Evolutionary conservation across 2,888 invertebrate species (phyloP).

Genomic region (Drosophila nr. perissopoda): DNA sequence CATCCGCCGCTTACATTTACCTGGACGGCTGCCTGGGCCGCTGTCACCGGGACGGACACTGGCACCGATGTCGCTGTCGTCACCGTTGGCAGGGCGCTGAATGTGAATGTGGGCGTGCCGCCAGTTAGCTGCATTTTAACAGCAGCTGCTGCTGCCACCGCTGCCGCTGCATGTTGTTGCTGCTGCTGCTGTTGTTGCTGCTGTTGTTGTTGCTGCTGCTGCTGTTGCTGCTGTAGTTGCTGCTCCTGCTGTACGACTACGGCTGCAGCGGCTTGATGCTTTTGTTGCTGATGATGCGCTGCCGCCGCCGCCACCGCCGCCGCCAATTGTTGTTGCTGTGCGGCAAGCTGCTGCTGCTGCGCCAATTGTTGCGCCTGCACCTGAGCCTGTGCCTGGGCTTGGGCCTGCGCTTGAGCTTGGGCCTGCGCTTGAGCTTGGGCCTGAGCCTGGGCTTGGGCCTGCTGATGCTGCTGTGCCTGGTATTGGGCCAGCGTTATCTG

Average conservation of each 20-base stretch:
- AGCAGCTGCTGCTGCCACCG: constrained; percentile 56
- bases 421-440: constrained; percentile 40
- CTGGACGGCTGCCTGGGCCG: constrained; percentile 17
- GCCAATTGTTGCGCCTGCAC: constrained; percentile 73
- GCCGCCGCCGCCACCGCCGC: constrained; percentile 62
- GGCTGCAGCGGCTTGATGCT: constrained; percentile 59
- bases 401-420: constrained; percentile 81
- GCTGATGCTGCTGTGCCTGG: constrained; percentile 83
- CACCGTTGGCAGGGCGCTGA: constrained; percentile 79
- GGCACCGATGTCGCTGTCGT: constrained; percentile 53
- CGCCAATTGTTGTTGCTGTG: constrained; percentile 64
- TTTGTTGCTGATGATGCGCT: constrained; percentile 74
- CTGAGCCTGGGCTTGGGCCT: constrained; percentile 64
- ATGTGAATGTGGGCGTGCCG: constrained; percentile 82
- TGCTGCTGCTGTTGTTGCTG: constrained; percentile 55
- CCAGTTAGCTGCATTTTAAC: constrained; percentile 81
- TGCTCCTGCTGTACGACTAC: constrained; percentile 57
- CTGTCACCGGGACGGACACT: constrained; percentile 49
- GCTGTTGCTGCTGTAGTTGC: constrained; percentile 53
- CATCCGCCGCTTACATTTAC: constrained; percentile 31
- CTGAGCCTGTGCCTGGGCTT: constrained; percentile 81
- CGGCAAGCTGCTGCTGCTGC: constrained; percentile 64
- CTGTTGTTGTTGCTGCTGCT: constrained; percentile 60
- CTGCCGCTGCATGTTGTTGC: constrained; percentile 56
- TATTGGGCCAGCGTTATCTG: constrained; percentile 83